Evolutionary conservation across 1,140 invertebrate genomes (phyloP).

Genomic region (Zelostemma sp.): DNA sequence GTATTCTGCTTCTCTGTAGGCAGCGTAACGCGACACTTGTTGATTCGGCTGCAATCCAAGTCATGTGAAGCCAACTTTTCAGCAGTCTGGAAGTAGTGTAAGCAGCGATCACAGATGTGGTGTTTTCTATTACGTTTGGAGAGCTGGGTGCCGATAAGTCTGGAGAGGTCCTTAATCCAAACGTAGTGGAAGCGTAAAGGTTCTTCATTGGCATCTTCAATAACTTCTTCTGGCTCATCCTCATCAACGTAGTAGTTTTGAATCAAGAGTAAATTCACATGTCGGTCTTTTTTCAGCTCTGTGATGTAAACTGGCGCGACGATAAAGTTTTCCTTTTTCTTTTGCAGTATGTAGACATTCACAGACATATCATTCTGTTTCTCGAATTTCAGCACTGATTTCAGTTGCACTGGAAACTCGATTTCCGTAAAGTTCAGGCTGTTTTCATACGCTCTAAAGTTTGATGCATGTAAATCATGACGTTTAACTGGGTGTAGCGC

Average conservation of each 20-base stretch:
- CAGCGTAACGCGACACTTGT: slow-evolving; percentile 1
- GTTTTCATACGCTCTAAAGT: no score
- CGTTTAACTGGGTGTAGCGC: no score
- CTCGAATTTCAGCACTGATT: not conserved
- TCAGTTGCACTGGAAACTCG: no score
- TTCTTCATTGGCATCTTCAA: not conserved
- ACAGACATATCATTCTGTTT: slow-evolving; percentile 4
- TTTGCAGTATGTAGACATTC: slow-evolving; percentile 6
- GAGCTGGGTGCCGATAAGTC: not conserved
- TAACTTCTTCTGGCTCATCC: no score
- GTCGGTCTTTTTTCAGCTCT: not conserved
- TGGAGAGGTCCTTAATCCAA: no score
- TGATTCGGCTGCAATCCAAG: not conserved
- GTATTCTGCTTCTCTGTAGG: not conserved
- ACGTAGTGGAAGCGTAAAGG: not conserved
- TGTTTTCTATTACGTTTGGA: not conserved
- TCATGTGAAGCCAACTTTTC: not conserved
- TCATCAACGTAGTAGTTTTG: slow-evolving; percentile 1
- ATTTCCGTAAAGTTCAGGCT: no score
- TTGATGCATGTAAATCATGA: no score
- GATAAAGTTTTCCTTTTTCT: not conserved
- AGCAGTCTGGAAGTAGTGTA: not conserved
- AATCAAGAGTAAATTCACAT: slow-evolving; percentile 4
- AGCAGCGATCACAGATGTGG: not conserved
- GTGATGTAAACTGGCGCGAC: not conserved